Base-by-base conservation (phyloP, 2,113 vertebrate genomes). In the Stercorarius parasiticus region DNA sequence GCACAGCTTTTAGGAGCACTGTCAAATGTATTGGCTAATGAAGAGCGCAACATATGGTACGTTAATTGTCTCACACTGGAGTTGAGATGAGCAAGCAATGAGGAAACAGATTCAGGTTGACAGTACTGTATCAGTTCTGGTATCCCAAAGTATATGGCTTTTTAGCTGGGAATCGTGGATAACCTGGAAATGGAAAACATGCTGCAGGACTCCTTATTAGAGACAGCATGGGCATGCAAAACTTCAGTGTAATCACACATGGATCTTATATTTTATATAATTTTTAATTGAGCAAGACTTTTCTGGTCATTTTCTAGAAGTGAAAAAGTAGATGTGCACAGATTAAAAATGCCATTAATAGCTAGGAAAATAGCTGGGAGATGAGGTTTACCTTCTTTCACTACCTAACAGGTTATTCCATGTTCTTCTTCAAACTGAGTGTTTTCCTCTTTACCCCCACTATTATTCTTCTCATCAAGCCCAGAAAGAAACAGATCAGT, bases 11-110 rank as follows among this genome's bases (percentile, higher is more conserved):
- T 7, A 8, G 58, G 70, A 72, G 36, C 58, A 21, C 58, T 56
- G 70, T 82, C 89, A 90, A 47, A 79, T 5, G 2, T 38, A 45
- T 49, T 16, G 58, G 38, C 49, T 93, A 85, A 93, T 45, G 87
- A 73, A 77, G 40, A 86, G 32, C 0, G 0, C 29, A 73, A 52
- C 78, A 90, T 93, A 86, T 58, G 92, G 82, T 34, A 53, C 25
- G n/a, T 38, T 94, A 95, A 90, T 90, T 90, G 58, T 85, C 92
- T 90, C 85, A 66, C 29, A 14, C 13, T 61, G 71, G 42, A 92
- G 45, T 49, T 65, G 81, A 90, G 84, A 61, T 40, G 56, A 93
- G 34, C 47, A 87, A 92, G 52, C 32, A 59, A 61, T 65, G 72
- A 72, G 29, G 52, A 92, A 94, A 65, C 8, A 81, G 55, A 11